Conservation (phyloP, 2,888 invertebrate species). For the Limnephilus marmoratus region DNA sequence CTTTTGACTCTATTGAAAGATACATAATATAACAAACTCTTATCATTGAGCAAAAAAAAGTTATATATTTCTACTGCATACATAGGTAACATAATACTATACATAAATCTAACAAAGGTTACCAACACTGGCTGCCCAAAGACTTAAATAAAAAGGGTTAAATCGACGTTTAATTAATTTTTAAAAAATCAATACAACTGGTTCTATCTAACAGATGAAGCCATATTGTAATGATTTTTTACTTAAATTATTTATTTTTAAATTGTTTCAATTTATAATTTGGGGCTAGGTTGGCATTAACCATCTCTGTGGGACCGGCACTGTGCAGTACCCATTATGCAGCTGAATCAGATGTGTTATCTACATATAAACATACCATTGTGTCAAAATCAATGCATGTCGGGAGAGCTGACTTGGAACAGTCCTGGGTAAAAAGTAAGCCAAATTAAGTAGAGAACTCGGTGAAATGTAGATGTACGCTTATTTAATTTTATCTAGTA, state of each 20-base stretch:
- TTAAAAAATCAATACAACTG: neutral
- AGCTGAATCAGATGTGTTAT: no score
- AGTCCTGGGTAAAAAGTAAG: neutral
- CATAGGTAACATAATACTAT: neutral
- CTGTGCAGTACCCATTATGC: neutral
- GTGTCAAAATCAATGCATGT: neutral
- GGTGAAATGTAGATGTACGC: constrained; percentile 15
- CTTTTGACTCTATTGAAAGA: neutral
- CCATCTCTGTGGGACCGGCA: neutral
- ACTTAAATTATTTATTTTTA: neutral
- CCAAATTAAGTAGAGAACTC: neutral
- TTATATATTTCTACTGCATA: neutral
- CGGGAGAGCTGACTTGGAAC: neutral
- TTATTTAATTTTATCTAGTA: neutral
- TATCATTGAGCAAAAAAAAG: neutral
- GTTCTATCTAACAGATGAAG: neutral
- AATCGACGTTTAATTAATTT: neutral
- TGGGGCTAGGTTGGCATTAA: neutral
- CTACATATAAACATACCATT: neutral
- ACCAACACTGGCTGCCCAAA: neutral
- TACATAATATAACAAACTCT: neutral
- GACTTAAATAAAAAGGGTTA: neutral
- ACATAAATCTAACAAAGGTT: neutral
- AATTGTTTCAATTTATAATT: neutral
- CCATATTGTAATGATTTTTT: neutral